Conservation (phyloP, 1,140 invertebrate species). For the Hyles euphorbiae region DNA sequence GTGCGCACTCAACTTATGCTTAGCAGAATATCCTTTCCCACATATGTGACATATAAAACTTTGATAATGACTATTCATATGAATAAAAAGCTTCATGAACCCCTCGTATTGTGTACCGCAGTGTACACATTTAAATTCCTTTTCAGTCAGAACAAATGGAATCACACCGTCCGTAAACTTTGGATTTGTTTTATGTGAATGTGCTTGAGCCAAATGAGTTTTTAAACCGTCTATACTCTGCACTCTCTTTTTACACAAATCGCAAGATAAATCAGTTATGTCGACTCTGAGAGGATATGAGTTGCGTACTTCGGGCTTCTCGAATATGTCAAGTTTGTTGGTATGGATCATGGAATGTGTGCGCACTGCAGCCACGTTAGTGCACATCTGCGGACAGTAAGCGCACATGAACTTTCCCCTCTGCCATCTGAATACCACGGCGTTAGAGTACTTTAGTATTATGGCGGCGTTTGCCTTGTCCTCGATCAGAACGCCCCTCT, state of each 20-base stretch:
- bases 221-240: slow-evolving; percentile 32
- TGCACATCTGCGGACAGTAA: slow-evolving; percentile 37
- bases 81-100: slow-evolving; percentile 41
- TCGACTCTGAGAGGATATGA: slow-evolving; percentile 44
- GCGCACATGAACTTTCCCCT: slow-evolving; percentile 51
- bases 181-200: slow-evolving; percentile 26
- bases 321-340: slow-evolving; percentile 41
- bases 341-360: slow-evolving; percentile 28
- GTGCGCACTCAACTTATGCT: slow-evolving; percentile 72
- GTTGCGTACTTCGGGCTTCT: slow-evolving; percentile 32
- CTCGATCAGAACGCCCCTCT: slow-evolving; percentile 29
- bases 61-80: slow-evolving; percentile 63
- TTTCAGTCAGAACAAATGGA: slow-evolving; percentile 38
- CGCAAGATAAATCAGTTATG: slow-evolving; percentile 41
- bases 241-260: slow-evolving; percentile 28
- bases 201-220: slow-evolving; percentile 32
- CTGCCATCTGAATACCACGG: slow-evolving; percentile 43
- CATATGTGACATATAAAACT: slow-evolving; percentile 80
- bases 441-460: slow-evolving; percentile 50
- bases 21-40: slow-evolving; percentile 76
- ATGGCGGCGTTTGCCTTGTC: slow-evolving; percentile 45
- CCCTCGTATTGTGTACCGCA: slow-evolving; percentile 51
- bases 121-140: slow-evolving; percentile 43
- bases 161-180: slow-evolving; percentile 38
- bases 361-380: slow-evolving; percentile 32